Conservation (phyloP, 2,113 vertebrate species). For the Notothenia coriiceps region DNA sequence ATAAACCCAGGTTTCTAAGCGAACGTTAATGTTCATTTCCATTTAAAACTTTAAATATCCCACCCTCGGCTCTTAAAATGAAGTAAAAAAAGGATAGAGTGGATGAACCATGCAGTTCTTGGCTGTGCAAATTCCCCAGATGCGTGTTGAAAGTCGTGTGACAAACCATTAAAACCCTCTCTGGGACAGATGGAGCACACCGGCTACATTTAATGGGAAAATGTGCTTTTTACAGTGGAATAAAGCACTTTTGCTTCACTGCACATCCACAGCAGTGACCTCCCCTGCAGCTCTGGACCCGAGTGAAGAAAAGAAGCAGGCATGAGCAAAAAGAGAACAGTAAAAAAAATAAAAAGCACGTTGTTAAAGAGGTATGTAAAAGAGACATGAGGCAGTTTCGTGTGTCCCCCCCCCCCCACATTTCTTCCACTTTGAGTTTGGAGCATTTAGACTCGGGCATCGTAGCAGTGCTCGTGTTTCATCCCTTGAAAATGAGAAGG, state of each 20-base stretch:
- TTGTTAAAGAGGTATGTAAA: slow-evolving; percentile 14
- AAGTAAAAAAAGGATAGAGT: not conserved
- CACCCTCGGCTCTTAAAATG: not conserved
- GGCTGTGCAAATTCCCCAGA: not conserved
- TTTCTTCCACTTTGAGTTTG: slow-evolving; percentile 26
- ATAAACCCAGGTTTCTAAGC: not conserved
- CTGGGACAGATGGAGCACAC: slow-evolving; percentile 41
- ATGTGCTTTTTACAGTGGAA: slow-evolving; percentile 40
- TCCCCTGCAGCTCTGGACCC: slow-evolving; percentile 43
- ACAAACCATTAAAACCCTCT: slow-evolving; percentile 46
- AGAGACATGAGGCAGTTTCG: slow-evolving; percentile 40
- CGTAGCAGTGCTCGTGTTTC: slow-evolving; percentile 59
- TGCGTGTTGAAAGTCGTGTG: slow-evolving; percentile 24
- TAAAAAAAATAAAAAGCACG: slow-evolving; percentile 14
- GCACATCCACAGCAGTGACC: slow-evolving; percentile 47
- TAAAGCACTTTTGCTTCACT: slow-evolving; percentile 47
- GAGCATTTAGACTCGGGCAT: slow-evolving; percentile 47
- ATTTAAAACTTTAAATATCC: too few relatives aligned
- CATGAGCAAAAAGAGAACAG: slow-evolving; percentile 11
- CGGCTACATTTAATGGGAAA: slow-evolving; percentile 36
- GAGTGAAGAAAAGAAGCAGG: slow-evolving; percentile 14
- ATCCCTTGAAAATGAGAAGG: slow-evolving; percentile 66
- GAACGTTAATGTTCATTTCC: not conserved
- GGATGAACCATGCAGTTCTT: not conserved
- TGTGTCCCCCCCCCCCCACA: not conserved